Percentiles rank a stretch among this genome's conserved stretches.
Conservation (phyloP, 2,113 vertebrate genomes). For the Lepus americanus region DNA sequence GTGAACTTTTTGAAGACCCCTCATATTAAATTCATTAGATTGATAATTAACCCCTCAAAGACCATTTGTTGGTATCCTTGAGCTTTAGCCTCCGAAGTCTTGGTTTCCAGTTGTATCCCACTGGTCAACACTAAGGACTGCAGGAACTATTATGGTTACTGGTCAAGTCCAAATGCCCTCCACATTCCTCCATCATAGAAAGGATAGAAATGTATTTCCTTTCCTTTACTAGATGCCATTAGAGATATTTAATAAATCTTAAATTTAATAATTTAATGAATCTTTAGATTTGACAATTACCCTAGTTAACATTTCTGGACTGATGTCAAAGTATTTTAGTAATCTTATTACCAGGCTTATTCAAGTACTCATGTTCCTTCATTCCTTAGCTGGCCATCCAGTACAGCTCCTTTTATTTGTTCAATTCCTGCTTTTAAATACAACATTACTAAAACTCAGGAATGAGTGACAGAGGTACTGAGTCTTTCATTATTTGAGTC, state of each 20-base stretch:
- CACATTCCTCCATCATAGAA: background rate
- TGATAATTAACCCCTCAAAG: background rate
- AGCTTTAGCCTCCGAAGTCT: background rate
- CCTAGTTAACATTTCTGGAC: constrained; percentile 39
- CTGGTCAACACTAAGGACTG: background rate
- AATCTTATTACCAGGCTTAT: constrained; percentile 16
- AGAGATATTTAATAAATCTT: background rate
- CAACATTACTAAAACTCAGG: background rate
- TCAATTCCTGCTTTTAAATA: constrained; percentile 59
- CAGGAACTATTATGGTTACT: background rate
- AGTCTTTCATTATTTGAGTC: background rate
- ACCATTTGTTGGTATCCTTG: background rate
- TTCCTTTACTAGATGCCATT: background rate
- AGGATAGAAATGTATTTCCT: background rate
- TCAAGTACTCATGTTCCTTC: constrained; percentile 72
- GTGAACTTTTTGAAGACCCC: no score
- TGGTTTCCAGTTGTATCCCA: background rate
- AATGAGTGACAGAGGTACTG: constrained; percentile 10
- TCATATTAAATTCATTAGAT: constrained; percentile 19
- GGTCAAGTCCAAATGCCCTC: background rate
- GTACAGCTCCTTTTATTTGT: constrained; percentile 62
- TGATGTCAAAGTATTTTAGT: constrained; percentile 57
- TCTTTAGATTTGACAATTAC: background rate
- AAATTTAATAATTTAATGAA: background rate
- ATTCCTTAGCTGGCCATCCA: constrained; percentile 52